A percentile compares a stretch with the other conserved stretches of the same genome.
Conservation (phyloP, 2,888 invertebrate species). For the Lepidocyrtinus sp. region DNA sequence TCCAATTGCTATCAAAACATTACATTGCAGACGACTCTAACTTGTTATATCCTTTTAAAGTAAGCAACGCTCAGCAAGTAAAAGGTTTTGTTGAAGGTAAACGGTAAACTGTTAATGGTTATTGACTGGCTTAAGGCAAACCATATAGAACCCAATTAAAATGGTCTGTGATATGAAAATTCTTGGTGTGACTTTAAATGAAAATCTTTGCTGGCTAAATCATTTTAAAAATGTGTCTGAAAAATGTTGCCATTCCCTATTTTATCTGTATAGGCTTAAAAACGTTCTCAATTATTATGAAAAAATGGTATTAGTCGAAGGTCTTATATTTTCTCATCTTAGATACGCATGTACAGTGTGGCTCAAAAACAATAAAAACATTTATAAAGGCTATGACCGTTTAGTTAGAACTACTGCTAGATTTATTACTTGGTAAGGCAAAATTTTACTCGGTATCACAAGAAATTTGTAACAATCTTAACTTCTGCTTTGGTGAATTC, state of each 20-base stretch:
- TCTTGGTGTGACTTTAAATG: conserved; percentile 28
- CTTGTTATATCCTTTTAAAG: not conserved
- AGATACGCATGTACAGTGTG: conserved; percentile 24
- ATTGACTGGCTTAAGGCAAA: not conserved
- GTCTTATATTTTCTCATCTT: conserved; percentile 15
- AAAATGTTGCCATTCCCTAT: conserved; percentile 7
- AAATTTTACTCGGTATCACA: conserved; percentile 22
- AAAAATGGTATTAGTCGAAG: not conserved
- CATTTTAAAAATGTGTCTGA: not conserved
- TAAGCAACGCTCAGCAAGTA: not conserved
- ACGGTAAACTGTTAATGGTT: not conserved
- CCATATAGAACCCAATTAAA: conserved; percentile 8
- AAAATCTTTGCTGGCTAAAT: not conserved
- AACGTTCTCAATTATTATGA: not conserved
- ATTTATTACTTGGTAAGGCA: not conserved
- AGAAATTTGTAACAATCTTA: not conserved
- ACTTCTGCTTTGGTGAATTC: conserved; percentile 5
- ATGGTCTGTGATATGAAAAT: conserved; percentile 2
- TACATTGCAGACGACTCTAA: conserved; percentile 23
- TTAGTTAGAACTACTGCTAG: not conserved
- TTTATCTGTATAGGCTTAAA: conserved; percentile 14
- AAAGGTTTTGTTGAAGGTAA: not conserved
- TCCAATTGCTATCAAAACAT: not conserved
- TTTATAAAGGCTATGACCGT: not conserved
- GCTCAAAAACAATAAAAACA: not conserved